Evolutionary conservation across 2,888 invertebrate genomes (phyloP).

Genomic region (Subacronicta megacephala): DNA sequence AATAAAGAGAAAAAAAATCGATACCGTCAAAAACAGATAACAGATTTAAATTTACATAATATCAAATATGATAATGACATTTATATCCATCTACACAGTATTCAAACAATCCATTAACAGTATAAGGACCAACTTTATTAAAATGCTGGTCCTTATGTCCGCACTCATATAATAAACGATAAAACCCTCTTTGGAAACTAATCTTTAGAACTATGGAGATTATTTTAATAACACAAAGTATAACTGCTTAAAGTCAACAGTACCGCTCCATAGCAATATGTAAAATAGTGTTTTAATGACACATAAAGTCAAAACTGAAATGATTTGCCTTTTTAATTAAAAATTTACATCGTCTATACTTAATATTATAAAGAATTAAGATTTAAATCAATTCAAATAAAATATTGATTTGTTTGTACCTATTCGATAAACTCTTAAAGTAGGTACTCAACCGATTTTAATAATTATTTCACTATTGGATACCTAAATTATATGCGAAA

Average conservation of each 20-base stretch:
- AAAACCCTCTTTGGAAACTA: slow-evolving; percentile 34
- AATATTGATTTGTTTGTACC: no score
- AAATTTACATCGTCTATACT: no score
- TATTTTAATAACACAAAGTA: slow-evolving; percentile 34
- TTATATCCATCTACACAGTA: slow-evolving; percentile 21
- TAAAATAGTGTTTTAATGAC: slow-evolving; percentile 43
- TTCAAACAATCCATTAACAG: slow-evolving; percentile 8
- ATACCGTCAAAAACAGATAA: no score
- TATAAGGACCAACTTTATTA: slow-evolving; percentile 21
- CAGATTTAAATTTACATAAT: no score
- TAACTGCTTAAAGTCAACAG: slow-evolving; percentile 13
- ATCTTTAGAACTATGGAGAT: slow-evolving; percentile 35
- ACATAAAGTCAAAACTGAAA: slow-evolving; percentile 26
- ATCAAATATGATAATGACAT: slow-evolving; percentile 15
- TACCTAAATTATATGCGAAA: no score
- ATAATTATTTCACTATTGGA: no score
- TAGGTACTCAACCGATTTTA: no score
- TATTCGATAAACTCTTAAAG: no score
- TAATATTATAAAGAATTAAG: no score
- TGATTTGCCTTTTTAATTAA: slow-evolving; percentile 37
- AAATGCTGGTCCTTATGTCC: slow-evolving; percentile 28
- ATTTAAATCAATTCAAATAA: no score
- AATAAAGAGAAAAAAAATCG: no score
- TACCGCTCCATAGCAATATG: slow-evolving; percentile 37
- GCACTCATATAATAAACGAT: slow-evolving; percentile 15